Conservation (phyloP, 1,140 invertebrate species). For the Sitophilus oryzae region DNA sequence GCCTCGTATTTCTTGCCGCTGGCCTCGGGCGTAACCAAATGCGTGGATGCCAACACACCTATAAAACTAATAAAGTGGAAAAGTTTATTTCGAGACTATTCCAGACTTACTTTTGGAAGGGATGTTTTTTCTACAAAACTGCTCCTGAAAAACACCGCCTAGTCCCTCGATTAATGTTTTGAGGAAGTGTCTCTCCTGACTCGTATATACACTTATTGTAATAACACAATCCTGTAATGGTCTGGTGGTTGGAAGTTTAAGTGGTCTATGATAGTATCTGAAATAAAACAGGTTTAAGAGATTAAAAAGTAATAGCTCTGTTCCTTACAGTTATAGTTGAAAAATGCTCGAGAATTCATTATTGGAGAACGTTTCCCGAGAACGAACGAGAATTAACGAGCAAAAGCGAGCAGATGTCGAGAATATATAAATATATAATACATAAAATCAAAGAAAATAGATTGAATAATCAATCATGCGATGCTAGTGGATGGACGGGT, state of each 20-base stretch:
- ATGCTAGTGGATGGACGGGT: too few species aligned
- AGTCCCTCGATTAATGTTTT: conserved; percentile 60
- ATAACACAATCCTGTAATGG: conserved; percentile 67
- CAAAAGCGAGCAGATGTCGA: too few species aligned
- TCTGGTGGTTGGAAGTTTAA: conserved; percentile 45
- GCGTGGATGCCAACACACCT: conserved; percentile 57
- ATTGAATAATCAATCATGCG: too few species aligned
- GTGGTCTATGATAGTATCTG: conserved; percentile 58
- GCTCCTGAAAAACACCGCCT: conserved; percentile 66
- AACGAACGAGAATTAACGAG: neutral
- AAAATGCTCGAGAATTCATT: too few species aligned
- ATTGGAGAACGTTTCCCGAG: too few species aligned
- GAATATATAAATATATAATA: too few species aligned
- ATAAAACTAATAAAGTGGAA: neutral
- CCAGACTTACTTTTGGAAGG: conserved; percentile 1
- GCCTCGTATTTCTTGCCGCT: conserved; percentile 77
- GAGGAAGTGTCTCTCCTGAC: conserved; percentile 65
- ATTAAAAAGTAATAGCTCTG: neutral
- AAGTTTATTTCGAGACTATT: neutral
- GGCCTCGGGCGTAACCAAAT: conserved; percentile 67
- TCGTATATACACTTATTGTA: conserved; percentile 67
- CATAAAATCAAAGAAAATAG: too few species aligned
- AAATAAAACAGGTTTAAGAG: conserved; percentile 38
- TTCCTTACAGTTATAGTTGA: neutral
- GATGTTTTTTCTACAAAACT: conserved; percentile 48